Evolutionary conservation across 2,113 vertebrate genomes (phyloP).

Genomic region (Trinectes maculatus): DNA sequence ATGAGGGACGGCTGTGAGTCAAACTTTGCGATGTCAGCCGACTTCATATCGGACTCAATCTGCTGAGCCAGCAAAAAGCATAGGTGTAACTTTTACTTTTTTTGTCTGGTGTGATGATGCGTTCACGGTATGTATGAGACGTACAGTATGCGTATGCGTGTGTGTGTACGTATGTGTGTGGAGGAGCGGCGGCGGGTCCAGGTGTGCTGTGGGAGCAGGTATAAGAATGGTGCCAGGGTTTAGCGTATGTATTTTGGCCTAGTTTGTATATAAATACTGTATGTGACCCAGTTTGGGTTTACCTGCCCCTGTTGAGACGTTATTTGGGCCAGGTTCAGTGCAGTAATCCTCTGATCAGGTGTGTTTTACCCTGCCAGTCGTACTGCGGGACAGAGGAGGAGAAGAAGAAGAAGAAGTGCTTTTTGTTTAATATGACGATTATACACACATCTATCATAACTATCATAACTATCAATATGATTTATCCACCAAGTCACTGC

Average conservation of each 20-base stretch:
- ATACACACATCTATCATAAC: background rate
- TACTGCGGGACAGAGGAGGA: background rate
- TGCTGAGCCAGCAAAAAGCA: constrained; percentile 53
- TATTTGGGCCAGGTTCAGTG: constrained; percentile 63
- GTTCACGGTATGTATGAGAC: constrained; percentile 2
- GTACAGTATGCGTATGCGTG: too few species aligned
- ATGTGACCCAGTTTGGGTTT: constrained; percentile 67
- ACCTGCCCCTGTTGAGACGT: constrained; percentile 63
- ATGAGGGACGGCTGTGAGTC: constrained; percentile 1
- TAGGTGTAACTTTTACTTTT: background rate
- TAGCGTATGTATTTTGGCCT: constrained; percentile 64
- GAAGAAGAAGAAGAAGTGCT: constrained; percentile 1
- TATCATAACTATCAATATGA: constrained; percentile 31
- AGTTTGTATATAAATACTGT: constrained; percentile 71
- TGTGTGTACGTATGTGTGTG: too few species aligned
- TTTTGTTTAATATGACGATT: constrained; percentile 12
- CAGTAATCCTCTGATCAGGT: constrained; percentile 13
- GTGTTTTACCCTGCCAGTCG: constrained; percentile 35
- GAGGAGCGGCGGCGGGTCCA: constrained; percentile 21
- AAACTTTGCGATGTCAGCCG: constrained; percentile 23
- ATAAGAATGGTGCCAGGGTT: constrained; percentile 28
- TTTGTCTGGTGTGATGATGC: background rate
- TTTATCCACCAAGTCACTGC: constrained; percentile 10
- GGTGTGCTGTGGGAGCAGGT: constrained; percentile 41
- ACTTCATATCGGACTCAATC: constrained; percentile 12